Evolutionary conservation across 1,140 invertebrate genomes (phyloP).

Genomic region (Colletes latitarsis): DNA sequence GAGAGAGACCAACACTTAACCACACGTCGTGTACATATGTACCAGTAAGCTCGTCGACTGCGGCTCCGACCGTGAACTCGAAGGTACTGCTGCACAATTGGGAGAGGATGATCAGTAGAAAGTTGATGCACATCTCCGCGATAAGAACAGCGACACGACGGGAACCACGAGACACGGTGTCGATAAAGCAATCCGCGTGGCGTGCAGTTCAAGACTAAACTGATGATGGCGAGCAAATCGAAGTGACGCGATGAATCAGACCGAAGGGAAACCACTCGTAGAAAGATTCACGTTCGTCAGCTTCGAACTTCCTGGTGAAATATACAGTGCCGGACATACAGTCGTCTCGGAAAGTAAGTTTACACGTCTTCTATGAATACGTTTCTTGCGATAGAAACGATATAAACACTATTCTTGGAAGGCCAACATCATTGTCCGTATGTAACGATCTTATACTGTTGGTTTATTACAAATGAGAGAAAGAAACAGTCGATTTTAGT

Average conservation of each 20-base stretch:
- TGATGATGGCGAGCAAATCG: neutral
- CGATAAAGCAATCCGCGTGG: slow-evolving; percentile 33
- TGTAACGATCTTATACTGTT: too few relatives aligned
- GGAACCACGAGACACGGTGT: neutral
- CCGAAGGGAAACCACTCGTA: slow-evolving; percentile 29
- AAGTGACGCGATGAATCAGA: slow-evolving; percentile 15
- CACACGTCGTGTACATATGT: neutral
- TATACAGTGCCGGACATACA: too few relatives aligned
- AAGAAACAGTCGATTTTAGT: too few relatives aligned
- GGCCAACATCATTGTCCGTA: too few relatives aligned
- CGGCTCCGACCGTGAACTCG: too few relatives aligned
- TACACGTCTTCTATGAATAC: too few relatives aligned
- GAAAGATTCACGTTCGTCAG: slow-evolving; percentile 11
- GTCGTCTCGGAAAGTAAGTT: too few relatives aligned
- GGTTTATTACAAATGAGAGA: too few relatives aligned
- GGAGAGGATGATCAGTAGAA: neutral
- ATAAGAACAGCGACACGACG: too few relatives aligned
- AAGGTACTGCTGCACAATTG: neutral
- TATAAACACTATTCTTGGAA: too few relatives aligned
- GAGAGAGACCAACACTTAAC: too few relatives aligned
- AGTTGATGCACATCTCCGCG: neutral
- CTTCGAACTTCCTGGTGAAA: neutral
- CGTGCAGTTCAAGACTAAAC: slow-evolving; percentile 34
- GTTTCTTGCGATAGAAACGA: too few relatives aligned
- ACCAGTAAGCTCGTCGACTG: neutral